These are phyloP conservation scores for Tenthredo mesomela DNA, from an alignment of 2,888 invertebrate genomes.

Conservation along the genomic window DNA sequence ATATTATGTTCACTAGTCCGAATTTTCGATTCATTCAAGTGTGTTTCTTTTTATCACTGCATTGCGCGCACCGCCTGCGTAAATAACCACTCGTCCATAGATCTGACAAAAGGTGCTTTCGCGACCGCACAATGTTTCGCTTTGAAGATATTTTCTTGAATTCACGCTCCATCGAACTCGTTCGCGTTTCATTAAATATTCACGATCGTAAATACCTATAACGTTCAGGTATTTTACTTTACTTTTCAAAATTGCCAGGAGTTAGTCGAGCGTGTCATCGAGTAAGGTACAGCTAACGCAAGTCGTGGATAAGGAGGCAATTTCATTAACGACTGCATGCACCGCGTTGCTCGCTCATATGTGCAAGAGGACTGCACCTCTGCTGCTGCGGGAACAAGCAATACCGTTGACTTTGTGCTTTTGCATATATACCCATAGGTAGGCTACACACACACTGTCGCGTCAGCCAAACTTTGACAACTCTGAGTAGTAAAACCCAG, in stretches of 20 bases:
- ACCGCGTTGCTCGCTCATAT: background rate
- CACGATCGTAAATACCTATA: background rate
- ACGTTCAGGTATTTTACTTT: background rate
- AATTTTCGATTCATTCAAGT: background rate
- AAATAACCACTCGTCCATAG: background rate
- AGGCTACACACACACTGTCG: background rate
- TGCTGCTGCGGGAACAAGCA: background rate
- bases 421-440: background rate
- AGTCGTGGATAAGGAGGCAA: slow-evolving; percentile 16
- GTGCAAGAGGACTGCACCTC: background rate
- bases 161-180: background rate
- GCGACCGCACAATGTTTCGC: slow-evolving; percentile 1
- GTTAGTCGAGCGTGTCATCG: background rate
- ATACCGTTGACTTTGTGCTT: background rate
- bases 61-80: background rate
- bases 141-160: slow-evolving; percentile 20
- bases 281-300: background rate
- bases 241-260: background rate
- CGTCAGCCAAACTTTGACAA: background rate
- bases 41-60: slow-evolving; percentile 8
- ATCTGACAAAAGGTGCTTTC: slow-evolving; percentile 4
- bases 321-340: background rate
- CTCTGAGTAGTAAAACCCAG: background rate
- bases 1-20: background rate
- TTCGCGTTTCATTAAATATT: slow-evolving; percentile 18